These are phyloP conservation scores for Sceloporus undulatus DNA, from an alignment of 2,113 vertebrate species.

Conservation along the genomic window DNA sequence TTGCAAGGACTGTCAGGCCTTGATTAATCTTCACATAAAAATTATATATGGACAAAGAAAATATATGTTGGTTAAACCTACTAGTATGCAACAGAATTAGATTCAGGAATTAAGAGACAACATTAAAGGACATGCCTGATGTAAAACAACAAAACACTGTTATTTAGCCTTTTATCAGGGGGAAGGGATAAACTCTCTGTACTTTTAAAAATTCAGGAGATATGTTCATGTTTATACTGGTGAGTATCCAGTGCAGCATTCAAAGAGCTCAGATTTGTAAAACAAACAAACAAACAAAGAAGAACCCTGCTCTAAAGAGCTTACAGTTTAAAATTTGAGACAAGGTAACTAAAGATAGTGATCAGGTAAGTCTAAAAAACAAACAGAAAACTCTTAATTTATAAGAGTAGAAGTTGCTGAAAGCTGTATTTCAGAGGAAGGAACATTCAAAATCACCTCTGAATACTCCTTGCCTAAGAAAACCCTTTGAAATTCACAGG, in stretches of 20 bases:
- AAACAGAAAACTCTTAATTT: neutral
- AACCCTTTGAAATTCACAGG: too few relatives aligned
- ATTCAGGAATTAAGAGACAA: neutral
- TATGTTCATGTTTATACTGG: neutral
- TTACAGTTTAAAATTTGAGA: neutral
- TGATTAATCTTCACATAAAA: neutral
- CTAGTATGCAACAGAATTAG: neutral
- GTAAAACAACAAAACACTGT: neutral
- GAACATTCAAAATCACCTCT: too few relatives aligned
- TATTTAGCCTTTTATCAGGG: neutral
- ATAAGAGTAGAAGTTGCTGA: too few relatives aligned
- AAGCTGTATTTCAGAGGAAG: too few relatives aligned
- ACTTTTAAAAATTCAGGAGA: neutral
- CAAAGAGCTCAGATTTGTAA: neutral
- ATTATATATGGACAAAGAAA: neutral
- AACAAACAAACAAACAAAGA: neutral
- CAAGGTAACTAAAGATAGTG: neutral
- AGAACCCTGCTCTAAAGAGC: neutral
- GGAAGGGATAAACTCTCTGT: neutral
- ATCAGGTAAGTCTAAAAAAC: neutral
- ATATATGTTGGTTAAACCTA: constrained; percentile 2
- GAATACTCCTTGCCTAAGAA: too few relatives aligned
- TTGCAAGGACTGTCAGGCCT: neutral
- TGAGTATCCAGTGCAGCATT: too few relatives aligned
- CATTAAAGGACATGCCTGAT: neutral